A percentile compares a stretch with the other conserved stretches of the same genome.
Conservation (phyloP, 2,797 vertebrate genomes). For the Jordanella pulchra region DNA sequence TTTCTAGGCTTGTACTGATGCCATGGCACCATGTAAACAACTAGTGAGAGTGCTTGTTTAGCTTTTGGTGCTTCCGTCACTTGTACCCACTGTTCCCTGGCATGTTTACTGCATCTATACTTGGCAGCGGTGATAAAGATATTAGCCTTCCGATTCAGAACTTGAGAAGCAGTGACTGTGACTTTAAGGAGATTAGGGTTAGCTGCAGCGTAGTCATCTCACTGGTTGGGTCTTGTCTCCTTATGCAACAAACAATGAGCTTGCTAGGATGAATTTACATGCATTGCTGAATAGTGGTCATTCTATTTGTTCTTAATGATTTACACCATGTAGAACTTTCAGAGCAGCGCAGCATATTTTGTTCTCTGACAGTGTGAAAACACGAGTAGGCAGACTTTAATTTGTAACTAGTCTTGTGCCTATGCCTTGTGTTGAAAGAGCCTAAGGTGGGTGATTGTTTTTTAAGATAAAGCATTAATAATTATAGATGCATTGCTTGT, state of each 20-base stretch:
- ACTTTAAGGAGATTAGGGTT: constrained; percentile 42
- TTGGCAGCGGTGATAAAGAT: constrained; percentile 32
- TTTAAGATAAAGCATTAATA: constrained; percentile 15
- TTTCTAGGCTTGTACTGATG: background rate
- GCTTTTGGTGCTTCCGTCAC: constrained; percentile 22
- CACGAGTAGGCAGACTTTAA: constrained; percentile 3
- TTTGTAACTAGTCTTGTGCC: constrained; percentile 28
- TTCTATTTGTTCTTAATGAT: constrained; percentile 2
- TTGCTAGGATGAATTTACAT: constrained; percentile 9
- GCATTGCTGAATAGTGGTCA: background rate
- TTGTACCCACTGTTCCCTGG: constrained; percentile 21
- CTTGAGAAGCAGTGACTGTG: constrained; percentile 22
- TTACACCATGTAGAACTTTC: background rate
- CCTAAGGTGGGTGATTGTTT: constrained; percentile 6
- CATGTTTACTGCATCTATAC: constrained; percentile 35
- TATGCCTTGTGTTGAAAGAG: background rate
- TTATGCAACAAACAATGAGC: constrained; percentile 25
- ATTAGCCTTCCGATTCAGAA: constrained; percentile 28
- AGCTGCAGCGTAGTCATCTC: constrained; percentile 14
- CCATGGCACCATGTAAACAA: constrained; percentile 12
- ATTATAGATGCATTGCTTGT: constrained; percentile 44
- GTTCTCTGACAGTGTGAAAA: constrained; percentile 2
- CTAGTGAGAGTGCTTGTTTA: constrained; percentile 1
- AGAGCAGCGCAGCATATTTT: constrained; percentile 5
- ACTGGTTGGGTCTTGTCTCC: constrained; percentile 34